Conservation (phyloP, 2,113 vertebrate genomes). For the Propithecus coquereli region DNA sequence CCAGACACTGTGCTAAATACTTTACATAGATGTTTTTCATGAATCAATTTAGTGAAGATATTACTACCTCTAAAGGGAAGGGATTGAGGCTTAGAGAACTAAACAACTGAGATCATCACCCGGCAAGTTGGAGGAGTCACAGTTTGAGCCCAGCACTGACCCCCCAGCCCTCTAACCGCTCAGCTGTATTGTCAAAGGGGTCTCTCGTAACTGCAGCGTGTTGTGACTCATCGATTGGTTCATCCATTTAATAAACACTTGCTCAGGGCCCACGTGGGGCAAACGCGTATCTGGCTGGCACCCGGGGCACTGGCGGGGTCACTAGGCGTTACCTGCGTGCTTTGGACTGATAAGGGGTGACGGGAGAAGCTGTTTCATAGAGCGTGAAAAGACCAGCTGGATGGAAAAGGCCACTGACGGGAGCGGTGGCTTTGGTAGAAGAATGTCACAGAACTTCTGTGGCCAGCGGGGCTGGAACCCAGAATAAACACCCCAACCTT, state of each 20-base stretch:
- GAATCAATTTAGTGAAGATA: background rate
- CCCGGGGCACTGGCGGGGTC: background rate
- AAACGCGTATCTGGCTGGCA: background rate
- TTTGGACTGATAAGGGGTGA: background rate
- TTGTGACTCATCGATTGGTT: background rate
- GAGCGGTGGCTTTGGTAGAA: background rate
- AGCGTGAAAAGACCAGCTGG: background rate
- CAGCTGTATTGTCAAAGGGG: background rate
- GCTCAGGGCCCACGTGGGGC: background rate
- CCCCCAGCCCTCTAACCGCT: background rate
- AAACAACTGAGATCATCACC: background rate
- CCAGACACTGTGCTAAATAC: background rate
- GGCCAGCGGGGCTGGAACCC: background rate
- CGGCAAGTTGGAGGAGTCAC: background rate
- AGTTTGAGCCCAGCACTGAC: background rate
- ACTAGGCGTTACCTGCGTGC: background rate
- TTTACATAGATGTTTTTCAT: background rate
- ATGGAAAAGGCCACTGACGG: background rate
- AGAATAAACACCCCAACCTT: background rate
- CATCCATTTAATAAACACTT: background rate
- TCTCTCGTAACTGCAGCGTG: background rate
- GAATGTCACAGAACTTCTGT: background rate
- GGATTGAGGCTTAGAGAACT: background rate
- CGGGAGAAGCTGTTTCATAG: background rate
- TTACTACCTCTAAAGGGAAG: background rate